Conservation (phyloP, 2,888 invertebrate species). For the Lingula anatina region DNA sequence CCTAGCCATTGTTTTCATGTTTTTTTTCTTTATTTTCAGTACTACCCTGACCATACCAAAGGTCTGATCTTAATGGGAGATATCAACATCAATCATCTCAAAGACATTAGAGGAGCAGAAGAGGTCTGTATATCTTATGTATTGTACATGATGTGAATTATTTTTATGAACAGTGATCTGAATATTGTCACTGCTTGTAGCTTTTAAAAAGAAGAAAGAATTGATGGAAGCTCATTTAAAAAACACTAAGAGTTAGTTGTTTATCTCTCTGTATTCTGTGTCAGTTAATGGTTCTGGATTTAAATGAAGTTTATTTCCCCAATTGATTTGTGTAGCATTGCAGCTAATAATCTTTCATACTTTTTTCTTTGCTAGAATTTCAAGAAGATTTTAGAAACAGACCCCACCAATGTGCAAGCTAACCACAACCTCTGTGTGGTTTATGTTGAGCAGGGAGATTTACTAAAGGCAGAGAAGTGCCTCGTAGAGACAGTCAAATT, state of each 20-base stretch:
- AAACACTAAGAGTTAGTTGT: no score
- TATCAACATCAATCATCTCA: constrained; percentile 92
- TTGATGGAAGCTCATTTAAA: no score
- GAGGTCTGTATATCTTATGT: no score
- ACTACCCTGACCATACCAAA: constrained; percentile 90
- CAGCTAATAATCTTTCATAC: background rate
- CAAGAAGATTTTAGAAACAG: constrained; percentile 76
- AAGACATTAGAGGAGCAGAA: constrained; percentile 90
- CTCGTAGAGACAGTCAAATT: constrained; percentile 67
- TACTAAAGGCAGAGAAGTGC: constrained; percentile 80
- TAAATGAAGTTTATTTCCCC: no score
- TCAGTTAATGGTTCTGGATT: no score
- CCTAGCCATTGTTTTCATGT: no score
- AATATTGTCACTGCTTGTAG: no score
- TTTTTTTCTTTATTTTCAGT: constrained; percentile 46
- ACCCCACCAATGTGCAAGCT: constrained; percentile 88
- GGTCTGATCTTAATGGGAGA: constrained; percentile 89
- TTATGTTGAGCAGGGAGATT: constrained; percentile 82
- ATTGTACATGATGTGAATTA: constrained; percentile 17
- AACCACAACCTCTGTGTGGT: constrained; percentile 95
- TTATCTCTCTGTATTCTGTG: no score
- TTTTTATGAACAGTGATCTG: background rate
- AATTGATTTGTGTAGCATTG: no score
- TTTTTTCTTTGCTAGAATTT: constrained; percentile 68
- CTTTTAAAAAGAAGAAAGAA: no score